Conservation (phyloP, 2,797 vertebrate species). For the Adelosebastes latens region DNA sequence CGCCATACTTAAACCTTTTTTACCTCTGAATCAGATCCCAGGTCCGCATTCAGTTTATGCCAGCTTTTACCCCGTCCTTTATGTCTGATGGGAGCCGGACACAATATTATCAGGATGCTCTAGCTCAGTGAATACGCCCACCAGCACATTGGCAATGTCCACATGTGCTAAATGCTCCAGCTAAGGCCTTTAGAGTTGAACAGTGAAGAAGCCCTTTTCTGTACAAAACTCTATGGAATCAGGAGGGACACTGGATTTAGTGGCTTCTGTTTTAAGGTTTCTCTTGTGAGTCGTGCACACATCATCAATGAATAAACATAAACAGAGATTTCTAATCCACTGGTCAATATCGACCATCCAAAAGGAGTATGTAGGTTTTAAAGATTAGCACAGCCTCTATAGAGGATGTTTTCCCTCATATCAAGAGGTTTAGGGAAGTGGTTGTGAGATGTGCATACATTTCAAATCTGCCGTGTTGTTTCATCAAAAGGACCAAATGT, state of each 20-base stretch:
- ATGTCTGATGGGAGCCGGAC: conserved; percentile 69
- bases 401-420: conserved; percentile 42
- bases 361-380: conserved; percentile 46
- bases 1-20: conserved; percentile 74
- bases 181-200: conserved; percentile 71
- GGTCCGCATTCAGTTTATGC: conserved; percentile 78
- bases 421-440: conserved; percentile 57
- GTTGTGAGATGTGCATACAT: conserved; percentile 47
- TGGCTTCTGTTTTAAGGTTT: conserved; percentile 59
- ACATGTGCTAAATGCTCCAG: conserved; percentile 70
- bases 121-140: conserved; percentile 76
- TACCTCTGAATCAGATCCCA: conserved; percentile 82
- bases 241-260: conserved; percentile 69
- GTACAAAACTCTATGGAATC: conserved; percentile 57
- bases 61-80: conserved; percentile 76
- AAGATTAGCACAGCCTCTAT: conserved; percentile 58
- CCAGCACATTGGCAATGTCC: conserved; percentile 76
- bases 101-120: conserved; percentile 74
- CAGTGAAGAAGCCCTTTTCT: conserved; percentile 49
- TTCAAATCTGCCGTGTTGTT: conserved; percentile 48
- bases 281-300: conserved; percentile 42
- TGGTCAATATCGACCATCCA: conserved; percentile 70
- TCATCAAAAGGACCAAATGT: conserved; percentile 28
- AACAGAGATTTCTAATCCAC: conserved; percentile 68
- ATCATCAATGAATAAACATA: conserved; percentile 45